Evolutionary conservation across 2,797 vertebrate genomes (phyloP).

Genomic region (Esox masquinongy): DNA sequence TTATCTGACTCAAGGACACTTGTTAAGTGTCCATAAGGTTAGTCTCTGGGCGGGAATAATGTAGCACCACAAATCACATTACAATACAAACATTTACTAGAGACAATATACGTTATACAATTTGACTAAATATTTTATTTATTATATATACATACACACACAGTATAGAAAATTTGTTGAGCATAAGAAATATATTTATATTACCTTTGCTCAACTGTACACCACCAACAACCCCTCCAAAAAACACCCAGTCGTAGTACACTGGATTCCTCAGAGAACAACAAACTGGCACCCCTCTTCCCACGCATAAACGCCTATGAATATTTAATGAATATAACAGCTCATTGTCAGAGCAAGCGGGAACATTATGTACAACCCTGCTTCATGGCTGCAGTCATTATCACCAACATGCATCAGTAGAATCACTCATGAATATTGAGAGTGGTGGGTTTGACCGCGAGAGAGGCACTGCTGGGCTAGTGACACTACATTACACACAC

Average conservation of each 20-base stretch:
- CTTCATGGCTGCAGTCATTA: slow-evolving; percentile 16
- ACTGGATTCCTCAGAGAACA: slow-evolving; percentile 25
- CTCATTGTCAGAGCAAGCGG: slow-evolving; percentile 39
- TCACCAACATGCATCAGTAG: slow-evolving; percentile 30
- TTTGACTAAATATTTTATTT: neutral
- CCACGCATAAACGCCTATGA: slow-evolving; percentile 22
- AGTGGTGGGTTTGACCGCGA: slow-evolving; percentile 10
- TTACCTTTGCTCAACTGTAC: neutral
- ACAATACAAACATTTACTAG: neutral
- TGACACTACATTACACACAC: slow-evolving; percentile 27
- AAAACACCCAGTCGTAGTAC: neutral
- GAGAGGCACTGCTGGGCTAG: slow-evolving; percentile 9
- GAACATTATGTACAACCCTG: slow-evolving; percentile 65
- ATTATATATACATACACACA: too few relatives aligned
- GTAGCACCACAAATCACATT: neutral
- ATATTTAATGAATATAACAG: slow-evolving; percentile 48
- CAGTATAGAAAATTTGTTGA: too few relatives aligned
- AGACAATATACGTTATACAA: neutral
- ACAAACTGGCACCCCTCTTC: slow-evolving; percentile 31
- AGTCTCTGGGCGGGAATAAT: neutral
- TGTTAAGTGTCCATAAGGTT: neutral
- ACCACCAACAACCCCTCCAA: neutral
- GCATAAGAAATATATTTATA: too few relatives aligned
- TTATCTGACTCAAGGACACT: neutral
- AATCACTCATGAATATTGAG: slow-evolving; percentile 69